phyloP scores from a whole-genome alignment of 2,888 invertebrate species.

The Xylota segnis region DNA sequence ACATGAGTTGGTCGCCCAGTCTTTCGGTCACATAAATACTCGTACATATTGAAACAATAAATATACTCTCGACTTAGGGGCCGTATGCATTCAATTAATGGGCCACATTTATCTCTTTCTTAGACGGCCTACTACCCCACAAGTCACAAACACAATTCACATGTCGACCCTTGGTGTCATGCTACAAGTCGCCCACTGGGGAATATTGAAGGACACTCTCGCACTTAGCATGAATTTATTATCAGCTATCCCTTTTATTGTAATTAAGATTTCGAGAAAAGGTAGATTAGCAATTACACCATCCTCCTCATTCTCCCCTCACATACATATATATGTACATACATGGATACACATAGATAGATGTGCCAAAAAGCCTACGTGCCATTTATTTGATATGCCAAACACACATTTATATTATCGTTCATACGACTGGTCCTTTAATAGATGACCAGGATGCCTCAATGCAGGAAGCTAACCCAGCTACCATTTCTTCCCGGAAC shows the following conservation, averaged over 20 bases:
- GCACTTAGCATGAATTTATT: constrained; percentile 76
- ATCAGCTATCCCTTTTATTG: constrained; percentile 75
- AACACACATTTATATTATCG: constrained; percentile 65
- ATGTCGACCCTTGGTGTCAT: constrained; percentile 73
- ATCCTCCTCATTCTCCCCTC: too few species aligned
- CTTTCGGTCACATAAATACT: constrained; percentile 73
- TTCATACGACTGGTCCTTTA: constrained; percentile 43
- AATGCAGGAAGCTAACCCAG: constrained; percentile 36
- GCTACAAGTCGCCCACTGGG: constrained; percentile 71
- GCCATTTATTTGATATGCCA: constrained; percentile 67
- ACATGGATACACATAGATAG: not conserved
- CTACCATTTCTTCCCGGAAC: constrained; percentile 30
- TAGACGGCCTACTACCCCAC: constrained; percentile 48
- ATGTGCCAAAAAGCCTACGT: constrained; percentile 52
- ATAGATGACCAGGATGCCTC: constrained; percentile 37
- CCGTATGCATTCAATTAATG: constrained; percentile 75
- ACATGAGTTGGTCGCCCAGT: constrained; percentile 47
- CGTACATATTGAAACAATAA: constrained; percentile 74
- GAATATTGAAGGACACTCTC: constrained; percentile 74
- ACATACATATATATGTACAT: too few species aligned
- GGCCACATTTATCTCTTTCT: constrained; percentile 72
- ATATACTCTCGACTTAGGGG: constrained; percentile 60
- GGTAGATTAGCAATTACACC: constrained; percentile 75
- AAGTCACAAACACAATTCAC: constrained; percentile 70
- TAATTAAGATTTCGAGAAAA: constrained; percentile 76